These are phyloP conservation scores for Gasteruption jaculator DNA, from an alignment of 2,888 invertebrate species.

Conservation along the genomic window DNA sequence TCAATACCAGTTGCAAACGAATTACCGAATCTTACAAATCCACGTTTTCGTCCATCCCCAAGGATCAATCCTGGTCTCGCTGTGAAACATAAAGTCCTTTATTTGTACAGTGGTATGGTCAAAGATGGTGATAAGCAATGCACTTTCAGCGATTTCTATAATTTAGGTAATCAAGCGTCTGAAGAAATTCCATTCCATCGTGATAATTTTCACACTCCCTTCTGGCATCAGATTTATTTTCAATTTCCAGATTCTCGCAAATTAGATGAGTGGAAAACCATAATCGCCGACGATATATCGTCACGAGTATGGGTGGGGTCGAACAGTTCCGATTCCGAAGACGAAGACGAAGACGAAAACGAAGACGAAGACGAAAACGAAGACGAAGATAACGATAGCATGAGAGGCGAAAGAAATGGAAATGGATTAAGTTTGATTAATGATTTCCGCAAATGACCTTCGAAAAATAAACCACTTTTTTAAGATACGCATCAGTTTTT, in stretches of 20 bases:
- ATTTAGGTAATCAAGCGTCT: constrained; percentile 64
- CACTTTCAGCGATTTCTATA: constrained; percentile 74
- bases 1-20: too few relatives aligned
- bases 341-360: constrained; percentile 44
- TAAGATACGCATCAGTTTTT: too few relatives aligned
- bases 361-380: constrained; percentile 45
- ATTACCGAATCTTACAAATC: too few relatives aligned
- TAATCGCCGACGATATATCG: constrained; percentile 64
- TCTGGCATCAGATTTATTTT: constrained; percentile 13
- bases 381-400: constrained; percentile 27
- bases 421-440: neutral
- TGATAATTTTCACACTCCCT: too few relatives aligned
- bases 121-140: constrained; percentile 80
- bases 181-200: too few relatives aligned
- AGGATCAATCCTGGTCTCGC: constrained; percentile 80
- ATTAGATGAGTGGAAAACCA: constrained; percentile 77
- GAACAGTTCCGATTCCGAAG: constrained; percentile 54
- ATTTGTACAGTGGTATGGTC: constrained; percentile 79
- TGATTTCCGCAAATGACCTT: neutral
- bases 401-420: constrained; percentile 37
- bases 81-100: constrained; percentile 71
- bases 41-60: constrained; percentile 62
- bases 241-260: constrained; percentile 68
- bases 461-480: too few relatives aligned
- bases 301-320: constrained; percentile 77